Percentiles rank a stretch among this genome's conserved stretches.
Evolutionary conservation across 2,113 vertebrate genomes (phyloP).

Genomic region (Menidia beryllina): DNA sequence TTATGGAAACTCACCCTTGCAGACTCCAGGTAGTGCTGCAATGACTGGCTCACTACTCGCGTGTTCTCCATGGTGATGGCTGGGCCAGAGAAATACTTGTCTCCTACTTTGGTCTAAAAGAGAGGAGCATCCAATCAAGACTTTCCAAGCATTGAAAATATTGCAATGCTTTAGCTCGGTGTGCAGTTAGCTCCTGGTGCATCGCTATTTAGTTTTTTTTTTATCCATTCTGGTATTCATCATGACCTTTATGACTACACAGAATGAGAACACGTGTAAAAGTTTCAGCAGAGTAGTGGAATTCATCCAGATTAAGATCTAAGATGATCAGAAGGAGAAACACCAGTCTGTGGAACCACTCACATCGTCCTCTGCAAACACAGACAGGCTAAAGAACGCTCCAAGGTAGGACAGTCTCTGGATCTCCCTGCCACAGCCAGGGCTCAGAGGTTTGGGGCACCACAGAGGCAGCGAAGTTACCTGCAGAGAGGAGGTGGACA

Average conservation of each 20-base stretch:
- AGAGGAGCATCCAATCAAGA: neutral
- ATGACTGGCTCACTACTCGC: slow-evolving; percentile 93
- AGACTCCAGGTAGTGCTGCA: slow-evolving; percentile 97
- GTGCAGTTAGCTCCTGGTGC: neutral
- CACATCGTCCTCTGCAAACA: slow-evolving; percentile 98
- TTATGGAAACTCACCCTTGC: slow-evolving; percentile 85
- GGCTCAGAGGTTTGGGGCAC: slow-evolving; percentile 93
- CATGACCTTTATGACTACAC: neutral
- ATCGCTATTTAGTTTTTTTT: neutral
- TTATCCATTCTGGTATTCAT: neutral
- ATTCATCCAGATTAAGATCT: neutral
- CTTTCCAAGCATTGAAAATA: neutral
- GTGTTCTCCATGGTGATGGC: slow-evolving; percentile 98
- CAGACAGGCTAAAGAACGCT: slow-evolving; percentile 95
- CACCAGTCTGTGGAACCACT: slow-evolving; percentile 69
- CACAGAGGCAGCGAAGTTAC: slow-evolving; percentile 91
- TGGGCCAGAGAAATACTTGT: slow-evolving; percentile 99
- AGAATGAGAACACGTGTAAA: neutral
- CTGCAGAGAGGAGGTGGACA: slow-evolving; percentile 69
- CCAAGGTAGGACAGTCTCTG: slow-evolving; percentile 96
- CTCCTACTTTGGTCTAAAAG: slow-evolving; percentile 93
- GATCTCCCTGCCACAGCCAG: slow-evolving; percentile 92
- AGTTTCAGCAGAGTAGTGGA: neutral
- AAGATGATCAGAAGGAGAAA: neutral
- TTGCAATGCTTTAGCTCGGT: too few relatives aligned